Base-by-base conservation (phyloP, 2,113 vertebrate species). In the Aegithalos caudatus region DNA sequence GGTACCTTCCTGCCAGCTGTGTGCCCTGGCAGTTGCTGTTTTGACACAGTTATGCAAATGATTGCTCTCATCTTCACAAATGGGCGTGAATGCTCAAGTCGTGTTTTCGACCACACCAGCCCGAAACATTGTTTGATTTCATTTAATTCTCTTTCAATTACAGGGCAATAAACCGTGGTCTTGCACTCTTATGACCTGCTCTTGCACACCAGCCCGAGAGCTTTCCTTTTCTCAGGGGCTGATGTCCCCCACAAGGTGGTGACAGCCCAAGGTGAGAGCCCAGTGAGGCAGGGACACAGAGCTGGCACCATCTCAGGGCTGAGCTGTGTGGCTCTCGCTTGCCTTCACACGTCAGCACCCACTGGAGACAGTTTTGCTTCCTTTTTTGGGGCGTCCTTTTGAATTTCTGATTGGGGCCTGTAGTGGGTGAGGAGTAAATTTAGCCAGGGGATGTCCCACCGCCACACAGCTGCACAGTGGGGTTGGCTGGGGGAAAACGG, bases 31-130 rank as follows among this genome's bases (percentile, higher is more conserved):
- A 2, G 94, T 88, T 96, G 92, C 92, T 95, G 93, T 92, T 97
- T 94, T 97, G 88, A 90, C 54, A 78, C 76, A 74, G 65, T 35
- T 94, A 97, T 96, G 94, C 96, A 97, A 97, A 96, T 92, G 15
- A 47, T 83, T 70, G 6, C 14, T 64, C 83, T 53, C 3, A 0
- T 47, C 72, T 86, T 65, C 6, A 19, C 64, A 64, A 81, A 45
- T 4, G 19, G 37, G 31, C 48, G 54, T 54, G 53, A 25, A 83
- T 22, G 35, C 50, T 92, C 51, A 27, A 28, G 38, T 86, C 0
- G 0, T 92, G 71, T 77, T 94, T 91, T 82, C 8, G 1, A 62
- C 79, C 53, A 38, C 19, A 7, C 22, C 72, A 80, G 56, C 44
- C 38, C 71, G 40, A 64, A 90, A 70, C 31, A 42, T 86, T 95